Percentiles rank a stretch among this genome's conserved stretches.
phyloP scores from a whole-genome alignment of 2,888 invertebrate genomes.

The Oscheius sp. region DNA sequence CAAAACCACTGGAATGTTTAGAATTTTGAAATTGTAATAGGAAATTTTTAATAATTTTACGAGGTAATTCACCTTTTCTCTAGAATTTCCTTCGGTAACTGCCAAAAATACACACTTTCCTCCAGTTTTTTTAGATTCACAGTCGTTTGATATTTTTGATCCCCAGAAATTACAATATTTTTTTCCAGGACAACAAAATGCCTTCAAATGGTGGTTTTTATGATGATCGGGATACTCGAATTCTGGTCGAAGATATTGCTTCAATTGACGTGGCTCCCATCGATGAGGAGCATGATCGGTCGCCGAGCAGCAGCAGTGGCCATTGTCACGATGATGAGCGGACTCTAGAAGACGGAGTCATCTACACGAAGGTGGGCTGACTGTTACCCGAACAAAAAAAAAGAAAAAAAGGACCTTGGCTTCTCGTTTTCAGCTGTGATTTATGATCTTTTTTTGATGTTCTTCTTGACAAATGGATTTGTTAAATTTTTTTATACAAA shows the following conservation, averaged over 20 bases:
- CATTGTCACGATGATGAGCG: conserved; percentile 19
- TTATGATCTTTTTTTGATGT: not conserved
- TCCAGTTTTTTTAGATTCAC: no score
- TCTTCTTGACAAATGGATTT: no score
- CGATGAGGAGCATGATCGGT: not conserved
- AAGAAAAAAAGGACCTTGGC: not conserved
- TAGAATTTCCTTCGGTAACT: no score
- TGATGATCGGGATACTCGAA: conserved; percentile 11
- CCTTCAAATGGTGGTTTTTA: conserved; percentile 1
- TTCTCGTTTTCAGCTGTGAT: not conserved
- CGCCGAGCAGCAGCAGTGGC: conserved; percentile 1
- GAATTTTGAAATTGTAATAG: no score
- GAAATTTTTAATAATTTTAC: no score
- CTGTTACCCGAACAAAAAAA: not conserved
- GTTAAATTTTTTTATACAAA: no score
- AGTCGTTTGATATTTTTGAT: no score
- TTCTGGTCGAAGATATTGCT: conserved; percentile 7
- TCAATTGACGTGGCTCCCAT: not conserved
- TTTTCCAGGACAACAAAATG: not conserved
- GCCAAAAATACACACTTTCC: no score
- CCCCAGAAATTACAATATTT: no score
- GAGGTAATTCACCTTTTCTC: no score
- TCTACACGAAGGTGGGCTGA: not conserved
- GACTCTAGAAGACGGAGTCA: not conserved
- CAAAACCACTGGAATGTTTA: no score